Percentiles rank a stretch among this genome's conserved stretches.
Conservation (phyloP, 2,888 invertebrate genomes). For the Mesorhabditis sp. region DNA sequence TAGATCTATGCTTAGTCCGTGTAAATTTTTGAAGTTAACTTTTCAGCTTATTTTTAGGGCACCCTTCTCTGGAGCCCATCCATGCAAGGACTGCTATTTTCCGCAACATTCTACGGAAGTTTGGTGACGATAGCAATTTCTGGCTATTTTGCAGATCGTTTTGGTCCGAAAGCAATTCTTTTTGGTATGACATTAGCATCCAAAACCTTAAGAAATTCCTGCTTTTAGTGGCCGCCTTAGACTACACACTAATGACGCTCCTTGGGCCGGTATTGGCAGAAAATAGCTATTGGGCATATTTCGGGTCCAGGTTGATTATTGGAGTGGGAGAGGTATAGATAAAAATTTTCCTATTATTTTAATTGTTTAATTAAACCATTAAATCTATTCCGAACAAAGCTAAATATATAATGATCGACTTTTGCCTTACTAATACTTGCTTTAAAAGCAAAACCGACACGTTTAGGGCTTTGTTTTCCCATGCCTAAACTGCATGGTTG, state of each 20-base stretch:
- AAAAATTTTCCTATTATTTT: too few species aligned
- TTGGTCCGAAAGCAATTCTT: slow-evolving; percentile 42
- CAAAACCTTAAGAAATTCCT: neutral
- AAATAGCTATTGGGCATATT: slow-evolving; percentile 29
- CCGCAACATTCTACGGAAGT: slow-evolving; percentile 43
- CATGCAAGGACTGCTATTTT: slow-evolving; percentile 38
- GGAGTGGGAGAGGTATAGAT: slow-evolving; percentile 37
- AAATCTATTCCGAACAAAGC: too few species aligned
- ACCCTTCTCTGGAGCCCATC: slow-evolving; percentile 35
- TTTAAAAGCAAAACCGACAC: neutral
- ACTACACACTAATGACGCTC: slow-evolving; percentile 27
- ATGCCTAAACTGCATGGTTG: slow-evolving; percentile 24
- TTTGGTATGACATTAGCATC: slow-evolving; percentile 8
- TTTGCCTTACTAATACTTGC: neutral
- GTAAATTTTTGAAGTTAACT: too few species aligned
- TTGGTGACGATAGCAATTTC: slow-evolving; percentile 35
- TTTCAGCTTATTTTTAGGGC: slow-evolving; percentile 20
- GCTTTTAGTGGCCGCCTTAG: slow-evolving; percentile 20
- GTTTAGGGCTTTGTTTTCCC: slow-evolving; percentile 39
- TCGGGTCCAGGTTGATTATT: slow-evolving; percentile 36
- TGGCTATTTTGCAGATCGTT: slow-evolving; percentile 38
- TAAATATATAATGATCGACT: too few species aligned
- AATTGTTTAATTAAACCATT: too few species aligned
- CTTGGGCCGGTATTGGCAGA: slow-evolving; percentile 33
- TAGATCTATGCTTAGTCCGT: too few species aligned